A percentile compares a stretch with the other conserved stretches of the same genome.
These are phyloP conservation scores for Muntiacus muntjak DNA, from an alignment of 2,113 vertebrate species.

Conservation along the genomic window DNA sequence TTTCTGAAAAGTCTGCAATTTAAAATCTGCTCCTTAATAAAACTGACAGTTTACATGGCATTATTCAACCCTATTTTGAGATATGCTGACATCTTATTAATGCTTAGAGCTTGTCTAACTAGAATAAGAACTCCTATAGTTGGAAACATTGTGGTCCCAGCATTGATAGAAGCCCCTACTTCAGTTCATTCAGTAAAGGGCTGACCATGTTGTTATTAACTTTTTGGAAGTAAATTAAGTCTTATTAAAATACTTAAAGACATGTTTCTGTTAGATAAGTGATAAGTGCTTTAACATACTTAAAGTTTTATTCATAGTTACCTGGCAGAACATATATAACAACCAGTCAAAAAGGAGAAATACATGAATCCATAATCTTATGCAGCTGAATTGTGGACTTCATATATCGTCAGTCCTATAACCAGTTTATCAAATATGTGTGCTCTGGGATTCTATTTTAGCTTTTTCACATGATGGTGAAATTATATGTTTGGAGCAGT, in stretches of 20 bases:
- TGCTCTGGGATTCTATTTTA: not conserved
- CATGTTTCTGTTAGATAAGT: not conserved
- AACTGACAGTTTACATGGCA: conserved; percentile 17
- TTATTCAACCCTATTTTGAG: conserved; percentile 37
- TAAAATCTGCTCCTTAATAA: conserved; percentile 45
- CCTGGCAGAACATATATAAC: not conserved
- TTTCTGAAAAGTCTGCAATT: conserved; percentile 23
- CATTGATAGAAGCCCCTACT: not conserved
- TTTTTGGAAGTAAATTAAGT: conserved; percentile 29
- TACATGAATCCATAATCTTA: not conserved
- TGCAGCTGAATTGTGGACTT: not conserved
- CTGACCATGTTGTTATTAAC: not conserved
- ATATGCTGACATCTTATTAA: conserved; percentile 29
- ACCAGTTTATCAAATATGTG: not conserved
- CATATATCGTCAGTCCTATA: not conserved
- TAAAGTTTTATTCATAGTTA: conserved; percentile 19
- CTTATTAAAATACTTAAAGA: not conserved
- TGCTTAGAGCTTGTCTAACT: not conserved
- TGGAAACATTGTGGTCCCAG: not conserved
- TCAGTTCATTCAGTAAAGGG: conserved; percentile 12
- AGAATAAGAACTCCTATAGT: not conserved
- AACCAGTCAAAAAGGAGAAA: not conserved
- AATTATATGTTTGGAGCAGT: not conserved
- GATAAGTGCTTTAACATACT: not conserved
- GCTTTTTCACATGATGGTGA: not conserved